Percentiles rank a stretch among this genome's conserved stretches.
phyloP scores from a whole-genome alignment of 30 jellyfish, hydroid and myxozoan species.

The Catostylus mosaicus region DNA sequence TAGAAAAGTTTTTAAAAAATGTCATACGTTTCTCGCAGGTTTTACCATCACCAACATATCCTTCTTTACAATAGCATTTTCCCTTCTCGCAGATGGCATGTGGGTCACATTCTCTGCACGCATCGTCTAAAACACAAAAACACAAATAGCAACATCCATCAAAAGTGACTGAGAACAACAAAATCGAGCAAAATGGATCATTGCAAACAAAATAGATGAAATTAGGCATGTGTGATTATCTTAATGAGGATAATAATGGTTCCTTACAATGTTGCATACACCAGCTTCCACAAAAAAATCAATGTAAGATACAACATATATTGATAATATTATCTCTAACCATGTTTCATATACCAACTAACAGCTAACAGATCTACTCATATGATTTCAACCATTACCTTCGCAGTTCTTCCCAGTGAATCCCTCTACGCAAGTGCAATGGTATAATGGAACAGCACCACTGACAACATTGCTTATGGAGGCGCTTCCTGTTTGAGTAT shows the following conservation, averaged over 20 bases:
- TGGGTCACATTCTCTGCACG: slow-evolving; percentile 97
- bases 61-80: slow-evolving; percentile 94
- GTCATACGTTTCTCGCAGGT: slow-evolving; percentile 88
- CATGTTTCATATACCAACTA: too few relatives aligned
- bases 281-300: too few relatives aligned
- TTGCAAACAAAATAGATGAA: too few relatives aligned
- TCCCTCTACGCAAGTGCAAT: slow-evolving; percentile 97
- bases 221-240: too few relatives aligned
- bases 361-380: too few relatives aligned
- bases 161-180: neutral
- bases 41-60: slow-evolving; percentile 94
- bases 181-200: too few relatives aligned
- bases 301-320: too few relatives aligned
- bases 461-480: slow-evolving; percentile 73
- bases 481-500: slow-evolving; percentile 83
- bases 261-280: too few relatives aligned
- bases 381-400: slow-evolving; percentile 50
- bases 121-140: slow-evolving; percentile 79
- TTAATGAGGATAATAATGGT: too few relatives aligned
- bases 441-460: slow-evolving; percentile 89
- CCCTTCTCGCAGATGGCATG: slow-evolving; percentile 98
- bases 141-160: neutral
- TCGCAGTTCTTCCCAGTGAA: slow-evolving; percentile 98
- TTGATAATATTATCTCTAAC: too few relatives aligned
- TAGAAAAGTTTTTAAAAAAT: neutral